These are phyloP conservation scores for Corvus moneduloides DNA, from an alignment of 2,113 vertebrate species.

Conservation along the genomic window DNA sequence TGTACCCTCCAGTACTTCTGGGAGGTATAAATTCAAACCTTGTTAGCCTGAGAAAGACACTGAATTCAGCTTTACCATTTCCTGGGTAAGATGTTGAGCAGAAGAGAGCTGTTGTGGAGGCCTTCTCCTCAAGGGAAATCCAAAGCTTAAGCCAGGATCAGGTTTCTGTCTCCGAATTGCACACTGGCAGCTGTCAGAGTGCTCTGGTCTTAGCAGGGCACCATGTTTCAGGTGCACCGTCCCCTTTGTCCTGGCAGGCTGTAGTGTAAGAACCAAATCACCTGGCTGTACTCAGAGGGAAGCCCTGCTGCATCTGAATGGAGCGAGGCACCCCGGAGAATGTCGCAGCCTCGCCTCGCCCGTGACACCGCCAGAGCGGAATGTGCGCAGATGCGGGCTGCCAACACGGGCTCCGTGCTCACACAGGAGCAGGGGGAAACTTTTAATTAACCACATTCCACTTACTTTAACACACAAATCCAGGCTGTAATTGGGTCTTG, in stretches of 20 bases:
- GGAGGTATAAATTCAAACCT: background rate
- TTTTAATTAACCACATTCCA: background rate
- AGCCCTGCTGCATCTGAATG: background rate
- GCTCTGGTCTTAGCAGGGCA: background rate
- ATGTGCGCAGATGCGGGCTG: fast-evolving
- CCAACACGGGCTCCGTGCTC: fast-evolving
- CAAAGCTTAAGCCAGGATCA: background rate
- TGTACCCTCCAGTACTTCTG: background rate
- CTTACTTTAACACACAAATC: background rate
- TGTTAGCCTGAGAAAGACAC: background rate
- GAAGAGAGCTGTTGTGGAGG: background rate
- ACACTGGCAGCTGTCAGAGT: fast-evolving
- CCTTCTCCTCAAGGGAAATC: background rate
- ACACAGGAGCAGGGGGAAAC: background rate
- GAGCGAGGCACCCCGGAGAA: fast-evolving
- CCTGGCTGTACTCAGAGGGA: background rate
- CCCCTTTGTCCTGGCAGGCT: background rate
- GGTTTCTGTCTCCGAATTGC: background rate
- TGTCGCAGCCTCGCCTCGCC: fast-evolving
- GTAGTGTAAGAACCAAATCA: background rate
- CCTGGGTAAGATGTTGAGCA: background rate
- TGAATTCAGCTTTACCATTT: background rate
- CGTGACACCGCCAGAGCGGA: fast-evolving
- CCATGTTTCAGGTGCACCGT: background rate
- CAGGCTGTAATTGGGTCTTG: background rate